Conservation (phyloP, 92 coral and sea anemone genomes). For the Bergia puertoricense region DNA sequence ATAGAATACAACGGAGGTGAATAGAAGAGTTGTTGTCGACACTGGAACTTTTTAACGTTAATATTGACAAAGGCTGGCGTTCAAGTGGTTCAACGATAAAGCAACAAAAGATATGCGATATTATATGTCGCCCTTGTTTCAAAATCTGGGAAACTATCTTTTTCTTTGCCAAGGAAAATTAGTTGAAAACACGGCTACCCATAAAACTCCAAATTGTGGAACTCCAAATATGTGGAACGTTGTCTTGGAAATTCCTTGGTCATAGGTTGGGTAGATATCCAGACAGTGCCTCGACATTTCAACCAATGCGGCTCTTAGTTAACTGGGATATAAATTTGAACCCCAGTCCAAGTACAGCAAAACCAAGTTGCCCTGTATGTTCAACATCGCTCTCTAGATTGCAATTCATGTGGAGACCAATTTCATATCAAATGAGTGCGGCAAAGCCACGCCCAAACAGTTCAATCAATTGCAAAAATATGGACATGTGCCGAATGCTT, state of each 20-base stretch:
- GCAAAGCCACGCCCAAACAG: slow-evolving; percentile 25
- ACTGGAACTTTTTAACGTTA: too few relatives aligned
- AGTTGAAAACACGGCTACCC: too few relatives aligned
- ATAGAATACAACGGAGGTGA: too few relatives aligned
- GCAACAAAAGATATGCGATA: too few relatives aligned
- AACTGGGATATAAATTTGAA: slow-evolving; percentile 27
- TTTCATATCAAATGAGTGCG: neutral
- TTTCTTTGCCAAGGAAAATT: too few relatives aligned
- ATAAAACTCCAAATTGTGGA: too few relatives aligned
- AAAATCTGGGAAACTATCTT: too few relatives aligned
- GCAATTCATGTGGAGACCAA: slow-evolving; percentile 21
- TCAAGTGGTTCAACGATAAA: too few relatives aligned
- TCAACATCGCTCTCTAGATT: slow-evolving; percentile 17
- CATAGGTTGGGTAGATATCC: slow-evolving; percentile 30
- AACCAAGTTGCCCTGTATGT: neutral
- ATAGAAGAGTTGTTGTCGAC: too few relatives aligned
- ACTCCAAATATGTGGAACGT: too few relatives aligned
- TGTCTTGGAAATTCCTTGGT: slow-evolving; percentile 8
- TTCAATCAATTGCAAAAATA: slow-evolving; percentile 31
- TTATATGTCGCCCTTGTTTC: too few relatives aligned
- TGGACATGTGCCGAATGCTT: slow-evolving; percentile 10
- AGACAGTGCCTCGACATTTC: neutral
- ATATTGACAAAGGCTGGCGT: too few relatives aligned
- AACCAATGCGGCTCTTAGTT: neutral
- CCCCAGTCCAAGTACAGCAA: neutral